A percentile compares a stretch with the other conserved stretches of the same genome.
Conservation (phyloP, 1,140 invertebrate genomes). For the Kradibia gibbosae region DNA sequence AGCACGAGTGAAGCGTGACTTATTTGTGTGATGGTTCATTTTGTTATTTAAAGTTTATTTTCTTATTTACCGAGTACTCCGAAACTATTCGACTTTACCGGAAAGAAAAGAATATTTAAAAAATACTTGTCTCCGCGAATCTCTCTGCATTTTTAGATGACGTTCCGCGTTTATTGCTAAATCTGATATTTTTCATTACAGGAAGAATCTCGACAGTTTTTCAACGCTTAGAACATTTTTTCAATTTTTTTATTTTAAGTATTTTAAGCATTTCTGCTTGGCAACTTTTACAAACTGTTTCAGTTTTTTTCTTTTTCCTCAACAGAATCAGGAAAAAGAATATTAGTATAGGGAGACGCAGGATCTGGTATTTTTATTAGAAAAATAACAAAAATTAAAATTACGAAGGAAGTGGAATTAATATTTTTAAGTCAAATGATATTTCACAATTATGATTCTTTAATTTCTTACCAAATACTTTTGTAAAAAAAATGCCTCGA, state of each 20-base stretch:
- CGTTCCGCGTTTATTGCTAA: neutral
- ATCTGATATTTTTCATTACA: constrained; percentile 43
- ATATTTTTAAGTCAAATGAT: neutral
- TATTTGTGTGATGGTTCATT: constrained; percentile 47
- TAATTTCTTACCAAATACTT: neutral
- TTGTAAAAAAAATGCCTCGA: neutral
- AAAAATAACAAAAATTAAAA: constrained; percentile 9
- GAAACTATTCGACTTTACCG: constrained; percentile 12
- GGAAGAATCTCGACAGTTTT: constrained; percentile 29
- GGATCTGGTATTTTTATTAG: constrained; percentile 27
- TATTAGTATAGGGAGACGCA: constrained; percentile 26
- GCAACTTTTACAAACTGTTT: constrained; percentile 39
- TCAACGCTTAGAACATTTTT: constrained; percentile 33
- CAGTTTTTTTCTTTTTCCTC: neutral
- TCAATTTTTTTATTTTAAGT: constrained; percentile 38
- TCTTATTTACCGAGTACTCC: neutral
- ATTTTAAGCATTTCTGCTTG: constrained; percentile 32
- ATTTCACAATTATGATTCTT: neutral
- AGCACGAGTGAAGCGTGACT: constrained; percentile 40
- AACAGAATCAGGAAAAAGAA: neutral
- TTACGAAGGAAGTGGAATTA: neutral
- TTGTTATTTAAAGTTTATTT: constrained; percentile 40
- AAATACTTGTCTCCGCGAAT: neutral
- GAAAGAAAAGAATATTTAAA: constrained; percentile 31
- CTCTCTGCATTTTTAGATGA: constrained; percentile 30